Evolutionary conservation across 2,113 vertebrate species (phyloP).

Genomic region (Anoura caudifer): DNA sequence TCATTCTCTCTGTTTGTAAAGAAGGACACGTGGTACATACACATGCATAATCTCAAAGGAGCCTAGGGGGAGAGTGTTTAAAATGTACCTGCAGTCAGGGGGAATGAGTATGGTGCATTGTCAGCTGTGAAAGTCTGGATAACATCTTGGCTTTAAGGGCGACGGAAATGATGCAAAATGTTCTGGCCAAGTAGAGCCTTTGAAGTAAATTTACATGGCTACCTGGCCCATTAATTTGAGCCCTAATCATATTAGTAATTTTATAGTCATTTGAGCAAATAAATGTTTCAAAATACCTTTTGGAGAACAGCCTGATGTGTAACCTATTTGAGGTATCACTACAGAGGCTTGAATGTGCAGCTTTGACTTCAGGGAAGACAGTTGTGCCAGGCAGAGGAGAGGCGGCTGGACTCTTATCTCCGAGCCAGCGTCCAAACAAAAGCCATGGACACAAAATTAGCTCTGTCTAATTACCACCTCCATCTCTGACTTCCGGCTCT

Average conservation of each 20-base stretch:
- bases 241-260: constrained; percentile 13
- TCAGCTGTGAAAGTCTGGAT: background rate
- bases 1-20: background rate
- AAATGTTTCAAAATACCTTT: background rate
- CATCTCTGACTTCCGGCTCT: background rate
- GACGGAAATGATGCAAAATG: background rate
- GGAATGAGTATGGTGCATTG: background rate
- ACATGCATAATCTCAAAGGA: background rate
- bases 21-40: background rate
- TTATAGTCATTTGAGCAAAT: constrained; percentile 56
- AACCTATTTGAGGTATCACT: background rate
- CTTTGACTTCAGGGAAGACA: background rate
- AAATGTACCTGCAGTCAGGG: background rate
- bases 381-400: background rate
- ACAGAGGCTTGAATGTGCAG: background rate
- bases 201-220: background rate
- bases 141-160: background rate
- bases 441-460: background rate
- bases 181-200: background rate
- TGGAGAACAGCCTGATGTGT: background rate
- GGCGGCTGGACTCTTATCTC: background rate
- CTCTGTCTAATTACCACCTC: background rate
- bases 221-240: background rate
- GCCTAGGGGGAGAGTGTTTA: background rate
- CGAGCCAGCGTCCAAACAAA: background rate